A percentile compares a stretch with the other conserved stretches of the same genome.
phyloP scores from a whole-genome alignment of 2,888 invertebrate species.

The Pristionchus exspectatus region DNA sequence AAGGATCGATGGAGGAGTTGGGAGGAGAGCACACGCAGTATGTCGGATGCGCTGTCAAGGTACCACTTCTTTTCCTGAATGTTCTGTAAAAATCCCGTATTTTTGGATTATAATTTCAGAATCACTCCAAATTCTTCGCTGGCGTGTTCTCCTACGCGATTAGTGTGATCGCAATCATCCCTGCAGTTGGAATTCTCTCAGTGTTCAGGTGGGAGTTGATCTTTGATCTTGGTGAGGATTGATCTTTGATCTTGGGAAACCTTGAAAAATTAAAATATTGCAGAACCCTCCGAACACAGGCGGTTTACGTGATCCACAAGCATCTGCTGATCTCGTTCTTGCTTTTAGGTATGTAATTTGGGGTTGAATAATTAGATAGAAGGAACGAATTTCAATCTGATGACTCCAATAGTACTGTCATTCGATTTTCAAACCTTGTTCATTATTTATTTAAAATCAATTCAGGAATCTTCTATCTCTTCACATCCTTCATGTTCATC shows the following conservation, averaged over 20 bases:
- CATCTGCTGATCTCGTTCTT: constrained; percentile 76
- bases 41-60: constrained; percentile 59
- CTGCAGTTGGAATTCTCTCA: constrained; percentile 70
- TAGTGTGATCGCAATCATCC: constrained; percentile 71
- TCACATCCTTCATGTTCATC: constrained; percentile 73
- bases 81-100: too few species aligned
- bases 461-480: constrained; percentile 69
- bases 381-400: too few species aligned
- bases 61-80: neutral
- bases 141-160: constrained; percentile 71
- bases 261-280: too few species aligned
- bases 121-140: constrained; percentile 57
- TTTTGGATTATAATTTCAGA: too few species aligned
- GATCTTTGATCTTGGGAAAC: too few species aligned
- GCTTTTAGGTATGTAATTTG: constrained; percentile 53
- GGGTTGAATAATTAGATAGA: too few species aligned
- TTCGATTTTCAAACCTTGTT: too few species aligned
- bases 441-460: neutral
- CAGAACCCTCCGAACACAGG: constrained; percentile 70
- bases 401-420: too few species aligned
- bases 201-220: constrained; percentile 56
- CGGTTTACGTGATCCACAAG: constrained; percentile 75
- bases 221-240: constrained; percentile 1
- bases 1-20: constrained; percentile 26
- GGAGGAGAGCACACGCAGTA: constrained; percentile 70